A percentile compares a stretch with the other conserved stretches of the same genome.
Evolutionary conservation across 2,113 vertebrate genomes (phyloP).

Genomic region (Papio anubis): DNA sequence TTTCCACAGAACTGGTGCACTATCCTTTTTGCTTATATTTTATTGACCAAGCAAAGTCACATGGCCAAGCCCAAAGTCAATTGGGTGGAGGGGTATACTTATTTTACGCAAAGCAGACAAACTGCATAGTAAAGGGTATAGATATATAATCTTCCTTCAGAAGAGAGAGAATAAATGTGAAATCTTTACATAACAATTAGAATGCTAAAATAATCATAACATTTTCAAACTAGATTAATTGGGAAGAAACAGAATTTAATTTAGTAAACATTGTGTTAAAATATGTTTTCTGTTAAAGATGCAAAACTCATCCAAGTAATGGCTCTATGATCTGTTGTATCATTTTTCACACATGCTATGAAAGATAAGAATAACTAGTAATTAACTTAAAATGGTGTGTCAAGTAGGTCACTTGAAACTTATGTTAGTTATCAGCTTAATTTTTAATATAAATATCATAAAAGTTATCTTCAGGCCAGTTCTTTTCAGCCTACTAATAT

Average conservation of each 20-base stretch:
- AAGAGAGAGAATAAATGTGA: neutral
- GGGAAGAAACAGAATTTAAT: neutral
- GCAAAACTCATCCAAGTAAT: neutral
- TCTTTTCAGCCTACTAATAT: slow-evolving; percentile 42
- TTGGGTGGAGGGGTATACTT: neutral
- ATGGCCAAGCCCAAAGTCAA: neutral
- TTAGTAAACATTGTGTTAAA: neutral
- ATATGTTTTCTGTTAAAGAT: neutral
- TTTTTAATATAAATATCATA: neutral
- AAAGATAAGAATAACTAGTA: slow-evolving; percentile 3
- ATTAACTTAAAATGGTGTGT: slow-evolving; percentile 38
- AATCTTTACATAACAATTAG: neutral
- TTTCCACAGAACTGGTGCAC: neutral
- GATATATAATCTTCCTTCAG: neutral
- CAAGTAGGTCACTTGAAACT: slow-evolving; percentile 25
- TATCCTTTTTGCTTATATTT: neutral
- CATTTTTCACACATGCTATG: neutral
- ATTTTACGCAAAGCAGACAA: neutral
- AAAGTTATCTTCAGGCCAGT: neutral
- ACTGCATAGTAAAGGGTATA: neutral
- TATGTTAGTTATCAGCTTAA: slow-evolving; percentile 16
- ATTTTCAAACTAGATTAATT: neutral
- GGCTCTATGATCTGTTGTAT: neutral
- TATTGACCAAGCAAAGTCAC: neutral
- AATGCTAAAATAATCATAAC: neutral